Conservation (phyloP, 2,797 vertebrate species). For the Mormyrus proboscirostris region DNA sequence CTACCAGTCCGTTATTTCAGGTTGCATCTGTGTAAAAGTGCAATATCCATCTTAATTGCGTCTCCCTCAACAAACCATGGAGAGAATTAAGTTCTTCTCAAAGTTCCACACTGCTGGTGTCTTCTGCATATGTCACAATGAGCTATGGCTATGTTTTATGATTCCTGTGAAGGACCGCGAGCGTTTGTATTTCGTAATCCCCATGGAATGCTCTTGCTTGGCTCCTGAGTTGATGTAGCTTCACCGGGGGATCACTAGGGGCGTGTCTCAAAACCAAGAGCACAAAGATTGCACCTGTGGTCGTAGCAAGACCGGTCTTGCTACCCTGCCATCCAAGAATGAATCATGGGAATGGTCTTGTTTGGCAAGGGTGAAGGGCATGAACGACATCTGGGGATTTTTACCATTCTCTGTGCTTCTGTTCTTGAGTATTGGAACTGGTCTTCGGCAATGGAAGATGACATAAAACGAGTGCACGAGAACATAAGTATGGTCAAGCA, state of each 20-base stretch:
- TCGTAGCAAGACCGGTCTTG: not conserved
- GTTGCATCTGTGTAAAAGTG: not conserved
- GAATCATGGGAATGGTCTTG: not conserved
- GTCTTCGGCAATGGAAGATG: not conserved
- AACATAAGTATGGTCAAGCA: not conserved
- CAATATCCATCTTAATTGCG: not conserved
- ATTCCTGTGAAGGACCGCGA: not conserved
- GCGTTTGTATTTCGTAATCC: not conserved
- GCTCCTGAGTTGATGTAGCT: not conserved
- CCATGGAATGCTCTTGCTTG: not conserved
- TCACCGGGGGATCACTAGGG: not conserved
- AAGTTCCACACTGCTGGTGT: not conserved
- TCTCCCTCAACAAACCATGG: not conserved
- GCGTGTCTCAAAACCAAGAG: not conserved
- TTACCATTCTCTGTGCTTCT: not conserved
- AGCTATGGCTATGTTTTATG: not conserved
- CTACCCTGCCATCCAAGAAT: not conserved
- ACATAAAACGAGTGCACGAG: not conserved
- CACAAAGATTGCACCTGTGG: not conserved
- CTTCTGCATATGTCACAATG: not conserved
- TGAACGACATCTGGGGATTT: not conserved
- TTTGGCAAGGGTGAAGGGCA: not conserved
- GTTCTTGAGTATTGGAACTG: not conserved
- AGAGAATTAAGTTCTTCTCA: not conserved
- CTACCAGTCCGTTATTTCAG: not conserved